A percentile compares a stretch with the other conserved stretches of the same genome.
phyloP scores from a whole-genome alignment of 2,113 vertebrate species.

The Prietella phreatophila region DNA sequence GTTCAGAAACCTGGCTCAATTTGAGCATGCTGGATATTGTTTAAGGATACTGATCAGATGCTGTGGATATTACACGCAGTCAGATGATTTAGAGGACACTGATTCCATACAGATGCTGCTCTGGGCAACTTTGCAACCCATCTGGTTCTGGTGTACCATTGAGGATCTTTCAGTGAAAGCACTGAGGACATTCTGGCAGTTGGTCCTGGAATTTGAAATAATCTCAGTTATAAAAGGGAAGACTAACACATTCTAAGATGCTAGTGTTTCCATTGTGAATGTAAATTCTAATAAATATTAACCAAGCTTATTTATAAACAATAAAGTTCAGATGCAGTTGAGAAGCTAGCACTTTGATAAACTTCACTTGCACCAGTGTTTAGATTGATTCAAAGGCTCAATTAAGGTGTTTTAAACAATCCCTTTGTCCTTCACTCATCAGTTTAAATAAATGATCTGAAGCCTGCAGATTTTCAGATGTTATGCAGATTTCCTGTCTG shows the following conservation, averaged over 20 bases:
- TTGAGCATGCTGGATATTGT: conserved; percentile 10
- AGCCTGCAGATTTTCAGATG: background rate
- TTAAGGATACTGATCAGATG: conserved; percentile 29
- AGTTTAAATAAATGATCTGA: conserved; percentile 4
- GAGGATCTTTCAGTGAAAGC: conserved; percentile 34
- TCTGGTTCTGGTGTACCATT: conserved; percentile 62
- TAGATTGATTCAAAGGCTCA: conserved; percentile 22
- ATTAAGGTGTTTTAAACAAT: conserved; percentile 4
- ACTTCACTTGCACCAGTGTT: conserved; percentile 35
- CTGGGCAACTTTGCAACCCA: conserved; percentile 45
- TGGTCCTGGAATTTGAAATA: conserved; percentile 57
- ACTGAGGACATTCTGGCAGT: conserved; percentile 52
- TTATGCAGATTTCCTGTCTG: conserved; percentile 4
- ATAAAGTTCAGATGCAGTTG: conserved; percentile 28
- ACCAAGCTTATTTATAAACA: conserved; percentile 52
- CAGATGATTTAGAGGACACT: conserved; percentile 54
- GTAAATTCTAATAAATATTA: conserved; percentile 30
- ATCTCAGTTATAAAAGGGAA: conserved; percentile 37
- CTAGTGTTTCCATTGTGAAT: background rate
- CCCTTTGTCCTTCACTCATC: conserved; percentile 16
- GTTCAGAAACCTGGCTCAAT: conserved; percentile 1
- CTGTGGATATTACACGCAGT: conserved; percentile 18
- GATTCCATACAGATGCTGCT: conserved; percentile 58
- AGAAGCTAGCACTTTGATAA: conserved; percentile 21
- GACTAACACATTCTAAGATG: background rate